These are phyloP conservation scores for Adrianichthys oophorus DNA, from an alignment of 2,797 vertebrate genomes.

Conservation along the genomic window DNA sequence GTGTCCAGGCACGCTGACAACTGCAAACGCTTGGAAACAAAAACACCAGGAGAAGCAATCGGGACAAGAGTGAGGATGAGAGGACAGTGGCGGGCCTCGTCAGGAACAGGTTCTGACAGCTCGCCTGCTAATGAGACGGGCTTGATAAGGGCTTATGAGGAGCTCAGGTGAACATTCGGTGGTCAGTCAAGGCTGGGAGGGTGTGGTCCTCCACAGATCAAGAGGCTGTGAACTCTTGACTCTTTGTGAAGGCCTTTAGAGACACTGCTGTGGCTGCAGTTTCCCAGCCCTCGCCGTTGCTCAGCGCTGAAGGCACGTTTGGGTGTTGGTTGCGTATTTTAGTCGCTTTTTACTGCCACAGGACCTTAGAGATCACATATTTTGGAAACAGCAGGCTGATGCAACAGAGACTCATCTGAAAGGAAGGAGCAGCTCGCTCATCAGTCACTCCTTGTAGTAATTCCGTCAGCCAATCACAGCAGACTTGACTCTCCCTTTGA, in stretches of 20 bases:
- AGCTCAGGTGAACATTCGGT: conserved; percentile 51
- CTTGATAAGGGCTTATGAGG: conserved; percentile 46
- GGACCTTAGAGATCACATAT: conserved; percentile 32
- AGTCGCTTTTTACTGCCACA: conserved; percentile 25
- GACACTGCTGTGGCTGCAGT: conserved; percentile 17
- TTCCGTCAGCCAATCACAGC: conserved; percentile 20
- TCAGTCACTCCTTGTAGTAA: conserved; percentile 12
- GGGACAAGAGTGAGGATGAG: conserved; percentile 38
- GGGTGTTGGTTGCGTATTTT: conserved; percentile 11
- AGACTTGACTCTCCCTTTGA: conserved; percentile 28
- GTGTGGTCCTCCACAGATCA: conserved; percentile 19
- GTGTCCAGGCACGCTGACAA: conserved; percentile 47
- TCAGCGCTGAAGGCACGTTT: conserved; percentile 20
- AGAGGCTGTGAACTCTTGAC: conserved; percentile 45
- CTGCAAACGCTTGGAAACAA: conserved; percentile 38
- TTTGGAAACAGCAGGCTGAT: conserved; percentile 42
- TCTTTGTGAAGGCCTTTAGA: conserved; percentile 20
- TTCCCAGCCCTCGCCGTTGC: conserved; percentile 21
- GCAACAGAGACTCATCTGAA: conserved; percentile 46
- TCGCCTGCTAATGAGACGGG: conserved; percentile 50
- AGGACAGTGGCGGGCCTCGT: conserved; percentile 38
- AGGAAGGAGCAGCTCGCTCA: conserved; percentile 36
- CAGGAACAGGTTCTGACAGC: conserved; percentile 64
- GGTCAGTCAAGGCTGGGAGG: conserved; percentile 70
- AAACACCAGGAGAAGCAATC: conserved; percentile 48